Percentiles rank a stretch among this genome's conserved stretches.
phyloP scores from a whole-genome alignment of 2,888 invertebrate genomes.

The Chaetogeoica ovagalla region DNA sequence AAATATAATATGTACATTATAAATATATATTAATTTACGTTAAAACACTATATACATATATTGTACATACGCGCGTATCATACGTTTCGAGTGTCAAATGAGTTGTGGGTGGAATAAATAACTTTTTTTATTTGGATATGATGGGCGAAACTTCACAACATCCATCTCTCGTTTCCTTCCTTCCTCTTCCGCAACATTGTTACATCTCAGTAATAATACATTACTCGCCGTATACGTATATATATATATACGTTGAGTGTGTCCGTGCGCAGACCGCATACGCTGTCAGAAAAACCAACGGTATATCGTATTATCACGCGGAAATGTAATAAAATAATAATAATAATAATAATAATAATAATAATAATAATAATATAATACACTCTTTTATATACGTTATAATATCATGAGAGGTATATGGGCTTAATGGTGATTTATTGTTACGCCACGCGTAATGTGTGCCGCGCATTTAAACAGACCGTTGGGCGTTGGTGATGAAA shows the following conservation, averaged over 20 bases:
- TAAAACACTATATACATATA: not conserved
- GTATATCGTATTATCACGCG: not conserved
- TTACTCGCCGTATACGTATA: too few species aligned
- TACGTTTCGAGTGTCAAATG: not conserved
- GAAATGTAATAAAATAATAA: not conserved
- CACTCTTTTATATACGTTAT: not conserved
- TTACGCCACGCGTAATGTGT: not conserved
- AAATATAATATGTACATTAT: too few species aligned
- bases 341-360: too few species aligned
- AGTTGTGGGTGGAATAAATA: not conserved
- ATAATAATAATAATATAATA: too few species aligned
- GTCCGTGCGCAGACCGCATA: too few species aligned
- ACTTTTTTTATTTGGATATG: not conserved
- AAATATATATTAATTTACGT: not conserved
- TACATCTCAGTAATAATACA: too few species aligned
- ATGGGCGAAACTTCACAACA: not conserved
- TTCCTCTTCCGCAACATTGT: not conserved
- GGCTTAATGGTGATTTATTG: slow-evolving; percentile 26
- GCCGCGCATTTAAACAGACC: not conserved
- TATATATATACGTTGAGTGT: not conserved
- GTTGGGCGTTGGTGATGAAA: not conserved
- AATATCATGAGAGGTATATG: not conserved
- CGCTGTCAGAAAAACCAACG: too few species aligned
- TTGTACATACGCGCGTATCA: too few species aligned
- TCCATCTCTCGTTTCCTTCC: not conserved